Base-by-base conservation (phyloP, 2,797 vertebrate species). In the Moxostoma hubbsi region DNA sequence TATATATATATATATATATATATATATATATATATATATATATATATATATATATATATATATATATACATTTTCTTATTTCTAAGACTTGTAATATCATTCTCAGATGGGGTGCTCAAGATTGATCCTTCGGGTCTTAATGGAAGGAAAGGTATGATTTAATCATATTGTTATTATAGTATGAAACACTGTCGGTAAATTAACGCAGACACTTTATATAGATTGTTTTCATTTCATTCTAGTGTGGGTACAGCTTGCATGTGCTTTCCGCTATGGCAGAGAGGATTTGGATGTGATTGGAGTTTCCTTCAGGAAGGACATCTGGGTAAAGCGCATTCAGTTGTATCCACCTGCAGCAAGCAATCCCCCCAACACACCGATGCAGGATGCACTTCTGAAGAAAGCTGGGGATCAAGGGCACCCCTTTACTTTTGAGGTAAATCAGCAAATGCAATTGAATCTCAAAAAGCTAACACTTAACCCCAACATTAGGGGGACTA, bases 211-310 rank as follows among this genome's bases (percentile, higher is more conserved):
- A 36, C 43, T 63, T 0, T 1, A 1, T 18, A 5, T 61, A 67
- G 58, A n/a, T 9, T 0, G 36, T 15, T 66, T 15, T 5, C 9
- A 6, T 45, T 16, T 81, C 13, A 87, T 15, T 81, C n/a, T 87
- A 97, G 97, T 97, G 45, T 98, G 90, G 0, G 93, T 96, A 85
- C 94, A 91, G 0, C 88, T 98, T 77, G 94, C 94, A 0, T 97
- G 96, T 74, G 95, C 94, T 1, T 99, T 99, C 84, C 94, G 93
- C 83, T 97, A 97, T 5, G 96, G 96, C 78, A 93, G 93, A 1
- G 95, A 98, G 0, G 96, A 98, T 87, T 87, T 98, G 84, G 95
- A 96, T 0, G 94, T 98, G 9, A 95, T 97, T 0, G 95, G 96
- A 0, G 65, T 98, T 87, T 95, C 93, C 75, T 98, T 96, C 90